These are phyloP conservation scores for Oceanodroma tethys DNA, from an alignment of 2,113 vertebrate species.

Conservation along the genomic window DNA sequence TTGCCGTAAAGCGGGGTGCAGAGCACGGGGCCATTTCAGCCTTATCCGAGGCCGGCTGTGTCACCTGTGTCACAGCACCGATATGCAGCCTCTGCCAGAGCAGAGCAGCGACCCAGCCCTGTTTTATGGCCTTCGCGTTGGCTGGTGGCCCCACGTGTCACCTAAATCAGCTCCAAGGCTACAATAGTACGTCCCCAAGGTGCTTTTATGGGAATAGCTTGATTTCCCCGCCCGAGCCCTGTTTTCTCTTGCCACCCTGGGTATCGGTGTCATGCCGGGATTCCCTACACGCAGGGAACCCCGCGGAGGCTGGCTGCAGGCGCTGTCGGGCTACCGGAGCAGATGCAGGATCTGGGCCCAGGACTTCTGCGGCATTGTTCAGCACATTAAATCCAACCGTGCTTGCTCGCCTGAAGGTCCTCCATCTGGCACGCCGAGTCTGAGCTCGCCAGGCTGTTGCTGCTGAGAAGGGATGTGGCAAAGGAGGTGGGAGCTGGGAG, in stretches of 20 bases:
- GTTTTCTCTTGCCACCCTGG: background rate
- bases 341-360: background rate
- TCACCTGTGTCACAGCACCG: rapidly evolving
- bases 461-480: background rate
- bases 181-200: rapidly evolving
- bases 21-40: background rate
- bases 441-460: background rate
- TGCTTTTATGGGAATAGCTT: rapidly evolving
- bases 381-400: background rate
- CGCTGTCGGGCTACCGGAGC: rapidly evolving
- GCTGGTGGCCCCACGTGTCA: background rate
- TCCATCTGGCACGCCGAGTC: background rate
- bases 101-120: background rate
- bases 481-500: background rate
- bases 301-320: background rate
- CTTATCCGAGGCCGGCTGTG: background rate
- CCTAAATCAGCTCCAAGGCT: background rate
- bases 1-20: background rate
- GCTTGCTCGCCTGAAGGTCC: background rate
- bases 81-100: background rate
- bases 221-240: background rate
- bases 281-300: background rate
- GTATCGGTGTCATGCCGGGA: background rate
- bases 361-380: background rate
- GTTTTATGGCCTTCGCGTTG: rapidly evolving